Base-by-base conservation (phyloP, 2,113 vertebrate genomes). In the Phalacrocorax brasilianus region DNA sequence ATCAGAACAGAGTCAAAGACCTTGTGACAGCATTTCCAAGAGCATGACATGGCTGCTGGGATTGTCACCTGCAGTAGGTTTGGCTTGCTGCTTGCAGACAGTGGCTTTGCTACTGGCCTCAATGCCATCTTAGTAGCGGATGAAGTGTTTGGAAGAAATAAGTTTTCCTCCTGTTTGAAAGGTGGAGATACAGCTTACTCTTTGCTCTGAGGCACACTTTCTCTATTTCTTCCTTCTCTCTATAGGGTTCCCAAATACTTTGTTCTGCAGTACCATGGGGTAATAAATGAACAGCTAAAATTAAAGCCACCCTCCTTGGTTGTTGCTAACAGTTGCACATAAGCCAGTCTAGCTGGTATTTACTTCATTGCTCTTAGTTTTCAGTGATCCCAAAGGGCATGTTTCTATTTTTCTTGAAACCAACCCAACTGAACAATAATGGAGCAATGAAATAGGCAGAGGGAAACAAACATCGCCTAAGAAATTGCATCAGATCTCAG, bases 1-100 rank as follows among this genome's bases (percentile, higher is more conserved):
- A 81, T 79, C 45, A 40, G 93, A 92, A 30, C 72, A 83, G 35
- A 91, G 68, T 91, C 88, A 79, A 85, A 95, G 95, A 72, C 94
- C 79, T 91, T 79, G 47, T 68, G 70, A 20, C 5, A 0, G 45
- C 17, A 32, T 59, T 71, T 94, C 32, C 22, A 73, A 73, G 45
- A 84, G 32, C 28, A 5, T 47, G 38, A 68, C 12, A 22, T 22
- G 52, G 42, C 50, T 84, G 35, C 45, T 75, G 67, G 45, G 50
- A 59, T 49, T 89, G 40, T 42, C 21, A 49, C 22, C 8, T 30
- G 70, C 38, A 21, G 30, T 53, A 30, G 53, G 6, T 55, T 80
- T 77, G 66, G 20, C 21, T 89, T 0, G 1, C 38, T 86, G 44
- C 23, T 59, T 63, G 10, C n/a, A 81, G 20, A 18, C 23, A 3